Conservation (phyloP, 1,140 invertebrate genomes). For the Drosophila nigrodunni region DNA sequence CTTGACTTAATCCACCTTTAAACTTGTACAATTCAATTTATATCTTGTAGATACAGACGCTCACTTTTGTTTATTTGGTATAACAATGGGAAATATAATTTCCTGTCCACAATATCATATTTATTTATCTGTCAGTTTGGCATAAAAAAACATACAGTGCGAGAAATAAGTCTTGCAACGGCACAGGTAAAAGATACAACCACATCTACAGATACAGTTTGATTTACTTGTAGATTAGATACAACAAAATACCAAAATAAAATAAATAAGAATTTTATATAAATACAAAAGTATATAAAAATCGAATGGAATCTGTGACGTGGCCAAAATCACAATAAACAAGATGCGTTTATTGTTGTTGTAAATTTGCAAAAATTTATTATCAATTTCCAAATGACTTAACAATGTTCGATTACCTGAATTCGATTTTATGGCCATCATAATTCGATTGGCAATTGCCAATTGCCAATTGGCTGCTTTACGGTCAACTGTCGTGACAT, state of each 20-base stretch:
- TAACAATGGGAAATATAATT: constrained; percentile 67
- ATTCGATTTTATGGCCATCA: constrained; percentile 71
- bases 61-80: constrained; percentile 1
- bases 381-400: constrained; percentile 70
- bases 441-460: constrained; percentile 64
- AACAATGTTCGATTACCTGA: constrained; percentile 57
- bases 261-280: not conserved
- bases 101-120: constrained; percentile 68
- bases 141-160: constrained; percentile 49
- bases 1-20: constrained; percentile 80
- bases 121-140: constrained; percentile 50
- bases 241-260: constrained; percentile 10
- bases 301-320: not conserved
- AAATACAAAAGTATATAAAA: constrained; percentile 1
- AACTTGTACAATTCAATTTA: constrained; percentile 73
- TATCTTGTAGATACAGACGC: constrained; percentile 35
- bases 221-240: not conserved
- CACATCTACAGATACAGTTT: not conserved
- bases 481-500: constrained; percentile 13
- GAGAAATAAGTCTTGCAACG: constrained; percentile 55
- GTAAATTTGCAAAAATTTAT: constrained; percentile 68
- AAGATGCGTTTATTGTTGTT: constrained; percentile 62
- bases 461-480: constrained; percentile 46
- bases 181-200: constrained; percentile 7
- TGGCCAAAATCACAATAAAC: constrained; percentile 41